phyloP scores from a whole-genome alignment of 2,113 vertebrate genomes.

The Mustela lutreola region DNA sequence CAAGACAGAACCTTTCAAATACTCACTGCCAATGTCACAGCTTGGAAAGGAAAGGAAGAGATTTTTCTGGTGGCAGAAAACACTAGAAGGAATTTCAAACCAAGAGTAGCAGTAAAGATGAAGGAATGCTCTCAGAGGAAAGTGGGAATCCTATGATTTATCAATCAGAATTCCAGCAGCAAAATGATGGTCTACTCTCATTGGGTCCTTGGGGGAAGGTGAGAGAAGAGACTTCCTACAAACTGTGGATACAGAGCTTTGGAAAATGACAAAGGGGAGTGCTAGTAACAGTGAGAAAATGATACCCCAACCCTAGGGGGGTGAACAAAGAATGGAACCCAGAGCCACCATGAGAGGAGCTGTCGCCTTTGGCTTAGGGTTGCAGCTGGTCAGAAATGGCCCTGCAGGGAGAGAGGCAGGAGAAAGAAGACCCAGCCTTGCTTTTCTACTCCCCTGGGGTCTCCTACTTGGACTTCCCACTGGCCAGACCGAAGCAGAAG shows the following conservation, averaged over 20 bases:
- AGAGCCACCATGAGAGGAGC: background rate
- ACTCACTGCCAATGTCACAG: background rate
- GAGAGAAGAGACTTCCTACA: too few relatives aligned
- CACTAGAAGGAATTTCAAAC: background rate
- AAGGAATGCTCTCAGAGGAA: background rate
- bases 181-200: background rate
- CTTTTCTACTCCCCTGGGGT: too few relatives aligned
- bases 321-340: background rate
- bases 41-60: background rate
- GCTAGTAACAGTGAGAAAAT: background rate
- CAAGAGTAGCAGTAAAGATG: background rate
- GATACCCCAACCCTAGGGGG: background rate
- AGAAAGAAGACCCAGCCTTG: too few relatives aligned
- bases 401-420: background rate
- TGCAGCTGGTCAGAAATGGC: background rate
- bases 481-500: background rate
- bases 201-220: too few relatives aligned
- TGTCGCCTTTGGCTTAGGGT: rapidly evolving
- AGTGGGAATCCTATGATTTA: background rate
- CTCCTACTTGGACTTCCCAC: background rate
- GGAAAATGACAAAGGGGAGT: background rate
- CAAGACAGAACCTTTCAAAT: background rate
- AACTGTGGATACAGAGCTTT: background rate
- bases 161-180: background rate
- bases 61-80: background rate